These are phyloP conservation scores for Apteryx mantelli DNA, from an alignment of 2,113 vertebrate genomes.

Conservation along the genomic window DNA sequence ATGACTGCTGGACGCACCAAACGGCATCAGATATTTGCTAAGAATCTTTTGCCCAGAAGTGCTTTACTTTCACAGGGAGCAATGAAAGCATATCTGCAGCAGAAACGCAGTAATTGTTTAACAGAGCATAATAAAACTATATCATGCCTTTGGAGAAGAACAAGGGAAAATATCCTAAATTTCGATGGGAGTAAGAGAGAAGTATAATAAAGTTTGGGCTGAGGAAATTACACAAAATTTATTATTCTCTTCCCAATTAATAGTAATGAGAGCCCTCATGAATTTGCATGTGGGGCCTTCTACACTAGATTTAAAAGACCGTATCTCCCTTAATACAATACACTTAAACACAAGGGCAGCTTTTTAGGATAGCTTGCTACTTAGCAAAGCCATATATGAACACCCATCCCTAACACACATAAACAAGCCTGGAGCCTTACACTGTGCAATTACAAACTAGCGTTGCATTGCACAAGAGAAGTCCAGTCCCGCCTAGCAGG, in stretches of 20 bases:
- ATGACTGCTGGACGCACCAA: conserved; percentile 33
- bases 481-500: neutral
- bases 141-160: conserved; percentile 6
- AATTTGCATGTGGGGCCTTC: neutral
- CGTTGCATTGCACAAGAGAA: neutral
- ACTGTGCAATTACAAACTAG: neutral
- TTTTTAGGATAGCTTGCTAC: neutral
- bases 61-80: neutral
- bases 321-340: neutral
- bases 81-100: neutral
- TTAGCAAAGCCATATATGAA: neutral
- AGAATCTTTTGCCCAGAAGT: conserved; percentile 27
- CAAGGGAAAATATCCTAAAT: neutral
- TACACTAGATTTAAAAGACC: neutral
- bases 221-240: neutral
- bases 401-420: neutral
- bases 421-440: neutral
- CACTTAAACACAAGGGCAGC: neutral
- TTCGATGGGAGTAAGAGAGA: neutral
- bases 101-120: conserved; percentile 3
- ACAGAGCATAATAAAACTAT: neutral
- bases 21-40: neutral
- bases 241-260: neutral
- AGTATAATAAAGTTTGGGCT: neutral
- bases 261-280: neutral